phyloP scores from a whole-genome alignment of 2,797 vertebrate genomes.

The Coendou prehensilis region DNA sequence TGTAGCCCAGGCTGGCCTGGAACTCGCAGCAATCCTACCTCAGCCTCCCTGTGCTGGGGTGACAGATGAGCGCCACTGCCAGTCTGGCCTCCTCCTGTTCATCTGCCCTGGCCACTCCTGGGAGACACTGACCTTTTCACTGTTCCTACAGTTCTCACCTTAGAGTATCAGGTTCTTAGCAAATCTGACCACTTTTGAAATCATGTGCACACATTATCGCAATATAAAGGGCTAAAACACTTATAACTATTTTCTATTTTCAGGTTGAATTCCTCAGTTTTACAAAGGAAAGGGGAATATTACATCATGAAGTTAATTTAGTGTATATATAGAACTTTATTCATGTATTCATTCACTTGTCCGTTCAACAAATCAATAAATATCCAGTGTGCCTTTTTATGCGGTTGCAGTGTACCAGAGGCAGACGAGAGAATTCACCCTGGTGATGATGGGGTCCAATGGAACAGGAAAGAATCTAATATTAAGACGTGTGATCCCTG shows the following conservation, averaged over 20 bases:
- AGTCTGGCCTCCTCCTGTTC: background rate
- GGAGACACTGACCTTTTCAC: background rate
- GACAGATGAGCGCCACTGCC: background rate
- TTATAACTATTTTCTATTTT: background rate
- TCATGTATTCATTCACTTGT: background rate
- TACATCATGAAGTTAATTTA: background rate
- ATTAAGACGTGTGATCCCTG: background rate
- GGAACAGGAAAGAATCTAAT: background rate
- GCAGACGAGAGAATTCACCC: constrained; percentile 12
- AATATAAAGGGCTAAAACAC: background rate
- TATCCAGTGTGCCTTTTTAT: background rate
- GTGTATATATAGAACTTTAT: background rate
- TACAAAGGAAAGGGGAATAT: background rate
- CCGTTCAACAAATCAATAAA: constrained; percentile 5
- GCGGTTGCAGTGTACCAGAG: background rate
- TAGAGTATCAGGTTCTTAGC: background rate
- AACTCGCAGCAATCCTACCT: background rate
- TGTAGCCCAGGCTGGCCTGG: background rate
- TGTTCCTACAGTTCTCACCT: background rate
- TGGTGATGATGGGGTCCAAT: background rate
- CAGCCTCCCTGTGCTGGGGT: background rate
- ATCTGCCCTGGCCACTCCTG: background rate
- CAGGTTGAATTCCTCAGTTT: background rate
- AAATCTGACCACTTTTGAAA: background rate
- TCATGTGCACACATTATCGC: background rate